Base-by-base conservation (phyloP, 2,113 vertebrate species). In the Petrocephalus microphthalmus region DNA sequence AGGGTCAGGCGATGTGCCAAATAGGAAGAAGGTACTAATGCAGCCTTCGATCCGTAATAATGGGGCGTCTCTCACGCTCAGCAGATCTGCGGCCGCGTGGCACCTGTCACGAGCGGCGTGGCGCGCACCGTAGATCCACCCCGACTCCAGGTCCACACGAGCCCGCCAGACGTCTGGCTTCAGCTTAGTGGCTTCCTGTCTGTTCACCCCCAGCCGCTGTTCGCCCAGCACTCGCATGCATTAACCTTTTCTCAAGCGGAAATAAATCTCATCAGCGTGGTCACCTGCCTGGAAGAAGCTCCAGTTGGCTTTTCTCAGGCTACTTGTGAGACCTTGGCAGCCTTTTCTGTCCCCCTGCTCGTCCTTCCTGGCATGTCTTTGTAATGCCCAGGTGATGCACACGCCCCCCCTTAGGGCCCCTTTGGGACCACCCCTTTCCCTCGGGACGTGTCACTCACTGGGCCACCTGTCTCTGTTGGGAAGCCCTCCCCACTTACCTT, bases 221-320 rank as follows among this genome's bases (percentile, higher is more conserved):
- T 37, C 7, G 7, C 45, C 22, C 49, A 51, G 15, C 49, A n/a
- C 2, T 52, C 52, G 82, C 82, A 84, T 84, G 45, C 47, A 51
- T 84, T 84, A 84, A 84, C 82, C 82, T 84, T 52, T 84, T n/a
- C 42, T n/a, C 82, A 84, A 7, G 51, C 82, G 10, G 82, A 82
- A 82, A 42, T 42, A 42, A 13, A 49, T 49, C 82, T 25, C 42
- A 84, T 5, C 22, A 51, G 45, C 45, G 15, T 0, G 6, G 37
- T 49, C 37, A 49, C 45, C 81, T 83, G 45, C 22, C 20, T 84
- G 45, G 49, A 45, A 82, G 19, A 83, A 22, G 81, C 45, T 83
- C 45, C 45, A 51, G 15, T 49, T 47, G 47, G 82, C 11, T 51
- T 84, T 22, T 51, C 82, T 52, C 45, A 51, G 22, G 82, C 45